Evolutionary conservation across 2,797 vertebrate species (phyloP).

Genomic region (Chiloscyllium punctatum): DNA sequence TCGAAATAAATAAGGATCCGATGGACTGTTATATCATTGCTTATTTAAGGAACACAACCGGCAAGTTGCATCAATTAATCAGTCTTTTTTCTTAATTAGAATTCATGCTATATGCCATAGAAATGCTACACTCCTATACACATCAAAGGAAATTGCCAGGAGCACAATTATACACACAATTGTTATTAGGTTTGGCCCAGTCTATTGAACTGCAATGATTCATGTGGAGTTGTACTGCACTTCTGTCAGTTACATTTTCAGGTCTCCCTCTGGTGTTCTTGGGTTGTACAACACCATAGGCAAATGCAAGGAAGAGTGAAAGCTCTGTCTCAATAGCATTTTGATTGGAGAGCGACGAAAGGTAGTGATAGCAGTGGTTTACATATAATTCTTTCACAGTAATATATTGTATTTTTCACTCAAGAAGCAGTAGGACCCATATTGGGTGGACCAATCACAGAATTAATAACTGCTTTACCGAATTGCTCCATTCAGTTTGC

Average conservation of each 20-base stretch:
- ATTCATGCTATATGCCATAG: neutral
- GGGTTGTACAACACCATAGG: neutral
- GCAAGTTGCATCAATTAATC: neutral
- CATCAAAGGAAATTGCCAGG: neutral
- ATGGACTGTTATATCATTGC: neutral
- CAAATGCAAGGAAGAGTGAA: neutral
- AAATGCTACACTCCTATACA: neutral
- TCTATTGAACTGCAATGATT: neutral
- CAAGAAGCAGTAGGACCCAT: neutral
- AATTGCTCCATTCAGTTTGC: no score
- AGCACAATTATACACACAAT: neutral
- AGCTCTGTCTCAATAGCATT: neutral
- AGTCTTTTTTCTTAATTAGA: neutral
- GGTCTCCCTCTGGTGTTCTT: slow-evolving; percentile 11
- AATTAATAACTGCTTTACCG: neutral
- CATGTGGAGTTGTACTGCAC: neutral
- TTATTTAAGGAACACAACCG: neutral
- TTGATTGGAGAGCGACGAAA: no score
- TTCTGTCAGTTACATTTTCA: neutral
- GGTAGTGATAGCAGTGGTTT: neutral
- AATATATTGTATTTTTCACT: neutral
- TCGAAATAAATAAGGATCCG: neutral
- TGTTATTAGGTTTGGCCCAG: neutral
- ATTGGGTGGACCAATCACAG: neutral
- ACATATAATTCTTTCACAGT: neutral